A percentile compares a stretch with the other conserved stretches of the same genome.
phyloP scores from a whole-genome alignment of 2,888 invertebrate species.

The Fragum fragum region DNA sequence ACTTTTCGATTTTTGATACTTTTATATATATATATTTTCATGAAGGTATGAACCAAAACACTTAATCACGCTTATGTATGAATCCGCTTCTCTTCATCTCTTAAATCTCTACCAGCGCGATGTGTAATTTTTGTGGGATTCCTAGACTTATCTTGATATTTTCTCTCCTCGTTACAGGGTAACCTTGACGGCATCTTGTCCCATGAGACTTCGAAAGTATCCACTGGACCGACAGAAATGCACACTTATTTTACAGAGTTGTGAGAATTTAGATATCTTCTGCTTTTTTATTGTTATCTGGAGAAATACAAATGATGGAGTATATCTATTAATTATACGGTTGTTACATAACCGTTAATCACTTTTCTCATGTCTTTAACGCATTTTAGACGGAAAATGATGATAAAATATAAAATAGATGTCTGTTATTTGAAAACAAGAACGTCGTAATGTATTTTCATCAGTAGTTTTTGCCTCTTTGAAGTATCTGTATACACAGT shows the following conservation, averaged over 20 bases:
- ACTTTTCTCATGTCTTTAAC: neutral
- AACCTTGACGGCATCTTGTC: constrained; percentile 73
- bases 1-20: no score
- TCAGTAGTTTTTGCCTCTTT: no score
- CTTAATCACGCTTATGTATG: no score
- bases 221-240: constrained; percentile 76
- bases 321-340: neutral
- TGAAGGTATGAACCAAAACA: no score
- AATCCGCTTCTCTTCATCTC: no score
- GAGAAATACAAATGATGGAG: neutral
- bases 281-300: neutral
- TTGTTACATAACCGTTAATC: neutral
- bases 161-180: constrained; percentile 65
- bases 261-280: constrained; percentile 64
- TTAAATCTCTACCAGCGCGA: no score
- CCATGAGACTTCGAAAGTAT: constrained; percentile 75
- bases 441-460: no score
- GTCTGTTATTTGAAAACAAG: no score
- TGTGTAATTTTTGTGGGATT: neutral
- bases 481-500: no score
- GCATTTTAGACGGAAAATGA: neutral
- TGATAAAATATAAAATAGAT: no score
- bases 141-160: neutral
- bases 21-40: no score
- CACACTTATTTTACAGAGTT: constrained; percentile 73